Evolutionary conservation across 2,113 vertebrate species (phyloP).

Genomic region (Rhagologus leucostigma): DNA sequence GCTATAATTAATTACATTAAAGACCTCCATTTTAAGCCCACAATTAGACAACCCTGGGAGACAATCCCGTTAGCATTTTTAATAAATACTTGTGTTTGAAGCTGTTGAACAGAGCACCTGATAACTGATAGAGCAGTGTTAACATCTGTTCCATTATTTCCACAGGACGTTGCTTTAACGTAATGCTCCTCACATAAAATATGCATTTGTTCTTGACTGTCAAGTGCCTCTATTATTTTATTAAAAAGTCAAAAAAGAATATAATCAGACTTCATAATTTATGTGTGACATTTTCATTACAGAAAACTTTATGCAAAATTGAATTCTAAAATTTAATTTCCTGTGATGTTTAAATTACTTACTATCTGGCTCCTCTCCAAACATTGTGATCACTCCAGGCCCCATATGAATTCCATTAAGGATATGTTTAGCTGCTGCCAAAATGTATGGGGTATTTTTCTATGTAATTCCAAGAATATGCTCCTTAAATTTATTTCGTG

Average conservation of each 20-base stretch:
- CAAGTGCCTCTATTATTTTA: constrained; percentile 88
- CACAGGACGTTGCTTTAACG: constrained; percentile 74
- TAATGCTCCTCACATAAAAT: constrained; percentile 83
- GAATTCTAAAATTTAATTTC: constrained; percentile 99
- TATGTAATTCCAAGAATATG: constrained; percentile 79
- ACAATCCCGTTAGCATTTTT: constrained; percentile 78
- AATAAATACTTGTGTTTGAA: constrained; percentile 84
- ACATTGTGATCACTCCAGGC: constrained; percentile 82
- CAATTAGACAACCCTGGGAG: constrained; percentile 81
- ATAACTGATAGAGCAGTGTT: constrained; percentile 80
- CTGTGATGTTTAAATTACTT: constrained; percentile 98
- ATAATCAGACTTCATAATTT: constrained; percentile 95
- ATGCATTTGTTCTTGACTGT: constrained; percentile 86
- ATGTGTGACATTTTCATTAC: constrained; percentile 95
- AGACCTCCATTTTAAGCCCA: constrained; percentile 73
- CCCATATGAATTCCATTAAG: constrained; percentile 93
- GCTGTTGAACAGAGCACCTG: constrained; percentile 83
- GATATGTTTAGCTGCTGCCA: constrained; percentile 85
- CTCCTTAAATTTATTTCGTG: constrained; percentile 77
- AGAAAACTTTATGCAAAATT: constrained; percentile 95
- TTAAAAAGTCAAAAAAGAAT: constrained; percentile 87
- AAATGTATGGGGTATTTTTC: constrained; percentile 75
- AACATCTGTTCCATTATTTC: constrained; percentile 86
- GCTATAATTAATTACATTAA: constrained; percentile 81
- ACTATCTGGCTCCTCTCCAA: constrained; percentile 91